Evolutionary conservation across 2,888 invertebrate species (phyloP).

Genomic region (Drosophila multiciliata): DNA sequence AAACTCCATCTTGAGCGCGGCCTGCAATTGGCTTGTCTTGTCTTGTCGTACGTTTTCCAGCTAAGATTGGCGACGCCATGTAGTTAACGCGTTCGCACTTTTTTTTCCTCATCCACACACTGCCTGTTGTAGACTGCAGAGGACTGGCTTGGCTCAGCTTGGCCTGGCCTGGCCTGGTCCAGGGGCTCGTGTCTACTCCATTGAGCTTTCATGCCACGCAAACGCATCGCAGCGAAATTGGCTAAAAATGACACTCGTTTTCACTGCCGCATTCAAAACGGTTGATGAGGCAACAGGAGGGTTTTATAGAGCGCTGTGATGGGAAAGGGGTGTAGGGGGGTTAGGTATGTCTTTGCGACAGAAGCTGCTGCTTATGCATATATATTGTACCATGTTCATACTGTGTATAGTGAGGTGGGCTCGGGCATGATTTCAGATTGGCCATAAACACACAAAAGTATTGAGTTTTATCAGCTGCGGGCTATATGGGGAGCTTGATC

Average conservation of each 20-base stretch:
- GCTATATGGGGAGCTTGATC: conserved; percentile 63
- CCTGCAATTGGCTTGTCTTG: conserved; percentile 77
- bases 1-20: conserved; percentile 31
- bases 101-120: conserved; percentile 50
- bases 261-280: conserved; percentile 44
- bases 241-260: conserved; percentile 79
- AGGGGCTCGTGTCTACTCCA: conserved; percentile 76
- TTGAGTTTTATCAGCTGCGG: conserved; percentile 81
- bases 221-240: conserved; percentile 74
- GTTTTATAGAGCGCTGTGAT: background rate
- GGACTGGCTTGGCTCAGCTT: conserved; percentile 11
- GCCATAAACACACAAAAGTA: conserved; percentile 79
- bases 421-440: conserved; percentile 80
- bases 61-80: conserved; percentile 80
- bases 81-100: conserved; percentile 81
- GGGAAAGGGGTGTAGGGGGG: background rate
- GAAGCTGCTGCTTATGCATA: conserved; percentile 68
- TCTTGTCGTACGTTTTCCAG: conserved; percentile 80
- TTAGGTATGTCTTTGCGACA: conserved; percentile 24
- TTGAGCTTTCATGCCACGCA: conserved; percentile 80
- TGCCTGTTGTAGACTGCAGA: conserved; percentile 2
- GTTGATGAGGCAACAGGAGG: background rate
- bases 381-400: conserved; percentile 19
- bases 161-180: conserved; percentile 38
- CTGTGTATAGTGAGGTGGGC: conserved; percentile 62